Evolutionary conservation across 23 tunicate species (phyloP).

Genomic region (Trididemnum clinides): DNA sequence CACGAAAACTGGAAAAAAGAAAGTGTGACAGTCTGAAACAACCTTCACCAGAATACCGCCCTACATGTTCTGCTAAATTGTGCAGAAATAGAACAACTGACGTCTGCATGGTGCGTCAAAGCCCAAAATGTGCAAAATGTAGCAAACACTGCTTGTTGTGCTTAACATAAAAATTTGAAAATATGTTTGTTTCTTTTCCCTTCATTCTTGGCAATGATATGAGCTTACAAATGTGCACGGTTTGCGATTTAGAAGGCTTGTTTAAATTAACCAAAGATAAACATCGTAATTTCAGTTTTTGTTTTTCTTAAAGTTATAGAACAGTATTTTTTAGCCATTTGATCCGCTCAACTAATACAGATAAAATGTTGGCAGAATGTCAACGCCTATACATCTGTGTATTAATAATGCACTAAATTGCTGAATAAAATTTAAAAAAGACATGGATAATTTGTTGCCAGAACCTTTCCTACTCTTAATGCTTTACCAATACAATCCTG

Average conservation of each 20-base stretch:
- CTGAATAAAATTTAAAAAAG: too few species aligned
- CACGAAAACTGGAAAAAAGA: neutral
- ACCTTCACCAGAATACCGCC: neutral
- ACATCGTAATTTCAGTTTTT: too few species aligned
- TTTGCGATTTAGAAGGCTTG: neutral
- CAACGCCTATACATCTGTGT: too few species aligned
- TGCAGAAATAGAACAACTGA: neutral
- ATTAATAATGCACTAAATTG: too few species aligned
- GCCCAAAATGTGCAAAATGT: neutral
- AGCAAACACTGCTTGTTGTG: neutral
- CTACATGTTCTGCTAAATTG: neutral
- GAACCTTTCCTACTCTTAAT: too few species aligned
- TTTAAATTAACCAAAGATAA: too few species aligned
- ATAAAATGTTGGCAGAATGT: too few species aligned
- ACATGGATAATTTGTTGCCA: too few species aligned
- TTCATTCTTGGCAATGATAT: neutral
- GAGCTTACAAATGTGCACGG: neutral
- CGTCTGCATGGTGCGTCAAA: neutral
- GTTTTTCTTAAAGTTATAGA: too few species aligned
- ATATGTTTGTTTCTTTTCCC: neutral
- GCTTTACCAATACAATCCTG: too few species aligned
- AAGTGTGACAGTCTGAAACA: neutral
- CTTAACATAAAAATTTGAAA: neutral
- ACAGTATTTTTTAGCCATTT: too few species aligned
- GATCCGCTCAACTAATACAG: too few species aligned